A percentile compares a stretch with the other conserved stretches of the same genome.
Conservation (phyloP, 2,888 invertebrate genomes). For the Ctenicera cuprea region DNA sequence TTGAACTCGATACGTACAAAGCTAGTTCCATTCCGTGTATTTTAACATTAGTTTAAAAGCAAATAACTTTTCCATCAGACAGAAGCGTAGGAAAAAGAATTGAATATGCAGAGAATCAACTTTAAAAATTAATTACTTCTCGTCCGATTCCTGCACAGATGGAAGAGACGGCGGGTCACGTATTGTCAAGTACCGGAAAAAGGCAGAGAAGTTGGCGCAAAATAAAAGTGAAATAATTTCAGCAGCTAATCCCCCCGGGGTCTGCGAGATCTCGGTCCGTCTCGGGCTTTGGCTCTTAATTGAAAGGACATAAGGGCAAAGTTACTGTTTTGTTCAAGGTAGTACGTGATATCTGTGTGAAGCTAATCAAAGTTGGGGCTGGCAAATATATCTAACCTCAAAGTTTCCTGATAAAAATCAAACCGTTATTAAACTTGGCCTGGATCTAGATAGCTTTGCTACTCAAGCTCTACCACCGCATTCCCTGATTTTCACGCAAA, state of each 20-base stretch:
- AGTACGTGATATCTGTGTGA: slow-evolving; percentile 53
- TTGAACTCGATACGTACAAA: too few relatives aligned
- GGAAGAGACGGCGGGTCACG: slow-evolving; percentile 41
- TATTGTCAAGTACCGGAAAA: slow-evolving; percentile 48
- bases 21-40: not conserved
- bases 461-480: slow-evolving; percentile 34
- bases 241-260: slow-evolving; percentile 49
- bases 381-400: slow-evolving; percentile 53
- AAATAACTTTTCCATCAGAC: slow-evolving; percentile 47
- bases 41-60: slow-evolving; percentile 18
- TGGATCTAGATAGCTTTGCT: slow-evolving; percentile 52
- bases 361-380: slow-evolving; percentile 54
- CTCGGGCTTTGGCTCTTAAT: slow-evolving; percentile 51
- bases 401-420: slow-evolving; percentile 56
- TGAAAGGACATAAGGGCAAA: slow-evolving; percentile 55
- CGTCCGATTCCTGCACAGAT: slow-evolving; percentile 39
- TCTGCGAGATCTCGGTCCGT: slow-evolving; percentile 33
- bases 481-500: slow-evolving; percentile 46
- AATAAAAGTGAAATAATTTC: slow-evolving; percentile 53
- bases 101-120: slow-evolving; percentile 44
- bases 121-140: slow-evolving; percentile 49
- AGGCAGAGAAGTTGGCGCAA: slow-evolving; percentile 45
- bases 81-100: slow-evolving; percentile 26
- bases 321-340: slow-evolving; percentile 54
- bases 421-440: slow-evolving; percentile 54